These are phyloP conservation scores for Chiridota heheva DNA, from an alignment of 35 echinoderm and acorn worm genomes.

Conservation along the genomic window DNA sequence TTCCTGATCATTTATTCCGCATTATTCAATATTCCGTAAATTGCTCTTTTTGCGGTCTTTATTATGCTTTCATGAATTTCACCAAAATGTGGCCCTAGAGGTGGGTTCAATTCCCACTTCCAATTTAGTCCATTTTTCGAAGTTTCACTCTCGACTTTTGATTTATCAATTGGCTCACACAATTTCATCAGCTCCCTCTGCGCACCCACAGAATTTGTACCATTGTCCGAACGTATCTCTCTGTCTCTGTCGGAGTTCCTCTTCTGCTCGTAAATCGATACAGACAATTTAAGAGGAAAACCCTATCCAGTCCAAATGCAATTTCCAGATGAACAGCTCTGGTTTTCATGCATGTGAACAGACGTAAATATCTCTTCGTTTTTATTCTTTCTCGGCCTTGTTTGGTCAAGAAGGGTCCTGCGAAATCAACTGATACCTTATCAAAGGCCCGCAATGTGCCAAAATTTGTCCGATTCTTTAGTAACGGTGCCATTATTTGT, in stretches of 20 bases:
- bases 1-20: slow-evolving; percentile 12
- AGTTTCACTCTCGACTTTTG: too few species aligned
- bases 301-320: slow-evolving; percentile 29
- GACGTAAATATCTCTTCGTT: slow-evolving; percentile 16
- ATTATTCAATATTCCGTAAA: not conserved
- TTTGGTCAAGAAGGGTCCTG: slow-evolving; percentile 12
- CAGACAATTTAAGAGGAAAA: slow-evolving; percentile 12
- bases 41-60: slow-evolving; percentile 12
- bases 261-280: slow-evolving; percentile 26
- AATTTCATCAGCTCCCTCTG: slow-evolving; percentile 24
- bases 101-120: slow-evolving; percentile 11
- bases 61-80: slow-evolving; percentile 12
- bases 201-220: slow-evolving; percentile 31
- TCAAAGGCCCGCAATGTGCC: slow-evolving; percentile 10
- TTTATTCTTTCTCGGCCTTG: slow-evolving; percentile 7
- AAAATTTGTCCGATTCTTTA: not conserved
- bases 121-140: too few species aligned
- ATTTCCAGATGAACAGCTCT: slow-evolving; percentile 40
- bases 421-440: slow-evolving; percentile 27
- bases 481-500: slow-evolving; percentile 35
- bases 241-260: slow-evolving; percentile 2
- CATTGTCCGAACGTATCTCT: slow-evolving; percentile 31
- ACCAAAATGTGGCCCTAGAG: slow-evolving; percentile 14
- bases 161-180: too few species aligned
- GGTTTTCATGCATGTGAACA: slow-evolving; percentile 25